phyloP scores from a whole-genome alignment of 1,140 invertebrate species.

The Limonius californicus region DNA sequence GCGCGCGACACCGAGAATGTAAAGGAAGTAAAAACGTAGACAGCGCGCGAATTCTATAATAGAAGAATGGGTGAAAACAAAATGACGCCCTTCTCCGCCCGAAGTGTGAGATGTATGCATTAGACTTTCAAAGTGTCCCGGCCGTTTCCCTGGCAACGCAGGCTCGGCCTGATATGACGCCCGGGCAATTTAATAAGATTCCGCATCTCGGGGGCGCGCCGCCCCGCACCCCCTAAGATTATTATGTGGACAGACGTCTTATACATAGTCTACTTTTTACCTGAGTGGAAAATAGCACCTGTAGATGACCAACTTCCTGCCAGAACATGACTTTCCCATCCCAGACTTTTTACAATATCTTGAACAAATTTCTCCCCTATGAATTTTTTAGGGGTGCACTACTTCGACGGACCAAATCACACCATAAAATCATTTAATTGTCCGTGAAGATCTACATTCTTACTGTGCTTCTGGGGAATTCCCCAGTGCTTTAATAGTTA shows the following conservation, averaged over 20 bases:
- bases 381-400: too few relatives aligned
- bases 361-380: neutral
- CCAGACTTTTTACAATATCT: neutral
- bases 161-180: slow-evolving; percentile 47
- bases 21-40: slow-evolving; percentile 22
- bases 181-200: slow-evolving; percentile 50
- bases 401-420: too few relatives aligned
- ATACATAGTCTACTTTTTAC: slow-evolving; percentile 2
- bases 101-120: slow-evolving; percentile 50
- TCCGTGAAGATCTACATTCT: too few relatives aligned
- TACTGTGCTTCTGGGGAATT: too few relatives aligned
- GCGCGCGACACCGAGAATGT: slow-evolving; percentile 8
- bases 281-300: neutral
- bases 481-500: too few relatives aligned
- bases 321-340: neutral
- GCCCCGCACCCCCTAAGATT: slow-evolving; percentile 16
- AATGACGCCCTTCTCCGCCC: slow-evolving; percentile 43
- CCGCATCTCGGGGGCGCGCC: slow-evolving; percentile 41
- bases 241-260: slow-evolving; percentile 7
- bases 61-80: slow-evolving; percentile 41
- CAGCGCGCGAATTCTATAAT: slow-evolving; percentile 35
- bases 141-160: slow-evolving; percentile 47
- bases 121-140: slow-evolving; percentile 50
- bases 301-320: neutral
- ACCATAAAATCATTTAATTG: too few relatives aligned